Conservation (phyloP, 1,140 invertebrate genomes). For the Cyclina sinensis region DNA sequence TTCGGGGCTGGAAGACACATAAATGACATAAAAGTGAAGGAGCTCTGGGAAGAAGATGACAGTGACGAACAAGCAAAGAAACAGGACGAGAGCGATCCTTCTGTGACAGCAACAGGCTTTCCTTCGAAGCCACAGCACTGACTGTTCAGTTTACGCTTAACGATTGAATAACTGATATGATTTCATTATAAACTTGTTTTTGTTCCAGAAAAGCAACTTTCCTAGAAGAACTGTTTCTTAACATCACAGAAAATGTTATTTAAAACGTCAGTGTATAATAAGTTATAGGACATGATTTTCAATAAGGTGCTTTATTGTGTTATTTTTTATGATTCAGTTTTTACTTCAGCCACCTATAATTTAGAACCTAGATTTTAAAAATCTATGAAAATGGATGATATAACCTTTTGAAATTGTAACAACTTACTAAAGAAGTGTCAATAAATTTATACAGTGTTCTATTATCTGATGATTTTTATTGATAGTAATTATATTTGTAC, state of each 20-base stretch:
- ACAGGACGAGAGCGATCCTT: background rate
- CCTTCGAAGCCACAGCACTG: background rate
- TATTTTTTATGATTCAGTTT: too few species aligned
- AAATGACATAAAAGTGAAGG: conserved; percentile 81
- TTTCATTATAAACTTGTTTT: background rate
- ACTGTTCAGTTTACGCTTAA: conserved; percentile 47
- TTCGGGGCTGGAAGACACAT: conserved; percentile 80
- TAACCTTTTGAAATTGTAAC: too few species aligned
- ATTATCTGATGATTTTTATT: background rate
- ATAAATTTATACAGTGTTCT: background rate
- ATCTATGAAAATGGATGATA: too few species aligned
- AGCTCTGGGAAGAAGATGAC: conserved; percentile 87
- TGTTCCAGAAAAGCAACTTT: too few species aligned
- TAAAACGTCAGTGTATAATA: too few species aligned
- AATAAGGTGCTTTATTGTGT: too few species aligned
- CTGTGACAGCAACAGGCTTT: conserved; percentile 43
- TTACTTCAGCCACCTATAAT: too few species aligned
- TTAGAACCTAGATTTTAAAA: too few species aligned
- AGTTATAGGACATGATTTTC: too few species aligned
- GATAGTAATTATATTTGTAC: background rate
- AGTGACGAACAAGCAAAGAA: conserved; percentile 92
- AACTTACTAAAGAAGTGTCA: background rate
- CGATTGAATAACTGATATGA: background rate
- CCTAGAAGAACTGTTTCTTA: too few species aligned
- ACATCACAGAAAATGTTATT: too few species aligned